Evolutionary conservation across 2,888 invertebrate species (phyloP).

Genomic region (Malacosoma neustria): DNA sequence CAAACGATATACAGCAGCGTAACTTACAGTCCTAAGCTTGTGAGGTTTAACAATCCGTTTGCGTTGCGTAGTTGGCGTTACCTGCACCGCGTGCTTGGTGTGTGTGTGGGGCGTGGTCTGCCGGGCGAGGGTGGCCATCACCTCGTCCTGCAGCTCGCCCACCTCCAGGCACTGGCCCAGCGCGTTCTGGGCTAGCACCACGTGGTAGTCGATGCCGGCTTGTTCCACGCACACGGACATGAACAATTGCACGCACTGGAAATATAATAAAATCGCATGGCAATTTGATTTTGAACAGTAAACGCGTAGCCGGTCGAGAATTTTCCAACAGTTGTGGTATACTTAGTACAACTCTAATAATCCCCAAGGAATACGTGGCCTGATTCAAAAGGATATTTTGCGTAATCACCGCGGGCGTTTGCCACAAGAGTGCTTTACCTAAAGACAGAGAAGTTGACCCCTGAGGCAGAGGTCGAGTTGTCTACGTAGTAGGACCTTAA

Average conservation of each 20-base stretch:
- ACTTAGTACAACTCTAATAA: no score
- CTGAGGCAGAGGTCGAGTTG: no score
- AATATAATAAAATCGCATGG: background rate
- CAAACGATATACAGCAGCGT: background rate
- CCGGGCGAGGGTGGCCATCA: slow-evolving; percentile 92
- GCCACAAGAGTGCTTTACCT: no score
- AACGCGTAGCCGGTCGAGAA: background rate
- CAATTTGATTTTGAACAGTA: no score
- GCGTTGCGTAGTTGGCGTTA: slow-evolving; percentile 20
- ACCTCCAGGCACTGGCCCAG: slow-evolving; percentile 92
- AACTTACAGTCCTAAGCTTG: slow-evolving; percentile 68
- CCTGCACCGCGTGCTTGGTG: slow-evolving; percentile 89
- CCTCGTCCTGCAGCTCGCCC: slow-evolving; percentile 91
- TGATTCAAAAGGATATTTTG: no score
- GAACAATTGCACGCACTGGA: slow-evolving; percentile 94
- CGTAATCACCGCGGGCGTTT: no score
- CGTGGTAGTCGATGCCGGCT: slow-evolving; percentile 97
- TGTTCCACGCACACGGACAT: slow-evolving; percentile 97
- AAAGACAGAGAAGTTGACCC: no score
- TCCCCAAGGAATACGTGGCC: no score
- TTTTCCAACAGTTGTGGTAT: no score
- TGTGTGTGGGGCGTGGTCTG: slow-evolving; percentile 93
- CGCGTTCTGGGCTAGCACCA: slow-evolving; percentile 96
- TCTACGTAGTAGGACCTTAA: no score
- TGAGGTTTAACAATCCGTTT: slow-evolving; percentile 33